phyloP scores from a whole-genome alignment of 2,797 vertebrate genomes.

The Microctenopoma stevenorrisi region DNA sequence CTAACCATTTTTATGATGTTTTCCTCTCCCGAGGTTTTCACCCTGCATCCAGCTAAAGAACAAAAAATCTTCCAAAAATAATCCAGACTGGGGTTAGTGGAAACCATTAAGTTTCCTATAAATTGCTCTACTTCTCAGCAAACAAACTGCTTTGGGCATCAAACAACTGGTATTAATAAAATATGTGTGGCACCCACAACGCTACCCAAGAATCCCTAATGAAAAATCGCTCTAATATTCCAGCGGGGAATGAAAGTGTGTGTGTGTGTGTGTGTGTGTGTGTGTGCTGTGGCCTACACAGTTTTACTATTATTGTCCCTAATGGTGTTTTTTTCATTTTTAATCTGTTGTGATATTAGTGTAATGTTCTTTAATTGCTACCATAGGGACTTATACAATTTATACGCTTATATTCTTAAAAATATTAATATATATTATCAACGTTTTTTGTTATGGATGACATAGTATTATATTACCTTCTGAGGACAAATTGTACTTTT shows the following conservation, averaged over 20 bases:
- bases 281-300: not conserved
- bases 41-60: conserved; percentile 42
- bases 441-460: conserved; percentile 7
- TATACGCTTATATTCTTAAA: conserved; percentile 11
- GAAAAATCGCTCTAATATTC: conserved; percentile 59
- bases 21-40: conserved; percentile 38
- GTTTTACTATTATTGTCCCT: conserved; percentile 15
- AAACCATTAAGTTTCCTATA: conserved; percentile 53
- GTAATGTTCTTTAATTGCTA: conserved; percentile 36
- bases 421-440: not conserved
- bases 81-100: conserved; percentile 44
- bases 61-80: conserved; percentile 43
- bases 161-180: conserved; percentile 57
- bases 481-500: conserved; percentile 41
- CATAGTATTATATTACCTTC: not conserved
- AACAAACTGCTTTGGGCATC: conserved; percentile 44
- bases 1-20: conserved; percentile 43
- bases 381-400: conserved; percentile 18
- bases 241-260: conserved; percentile 9
- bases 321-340: conserved; percentile 14
- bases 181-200: conserved; percentile 39
- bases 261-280: conserved; percentile 2
- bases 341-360: conserved; percentile 28
- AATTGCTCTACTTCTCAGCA: conserved; percentile 46
- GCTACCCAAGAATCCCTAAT: conserved; percentile 29